Conservation (phyloP, 1,140 invertebrate species). For the Microplitis demolitor region DNA sequence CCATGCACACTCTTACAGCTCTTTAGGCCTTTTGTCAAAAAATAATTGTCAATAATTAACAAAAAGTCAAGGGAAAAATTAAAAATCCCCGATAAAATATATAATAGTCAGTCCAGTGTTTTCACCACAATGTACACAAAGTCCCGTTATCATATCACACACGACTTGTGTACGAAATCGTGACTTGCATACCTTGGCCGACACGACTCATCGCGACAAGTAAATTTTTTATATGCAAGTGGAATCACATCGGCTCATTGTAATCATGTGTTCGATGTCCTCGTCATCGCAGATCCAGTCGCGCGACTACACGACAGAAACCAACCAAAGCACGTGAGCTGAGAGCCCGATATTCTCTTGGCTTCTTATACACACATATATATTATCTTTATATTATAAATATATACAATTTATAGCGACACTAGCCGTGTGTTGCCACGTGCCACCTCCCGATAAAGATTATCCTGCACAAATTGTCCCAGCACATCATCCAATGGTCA, state of each 20-base stretch:
- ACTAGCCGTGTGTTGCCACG: constrained; percentile 2
- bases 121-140: too few species aligned
- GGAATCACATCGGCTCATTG: neutral
- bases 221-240: constrained; percentile 7
- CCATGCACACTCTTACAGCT: neutral
- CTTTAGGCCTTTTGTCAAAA: neutral
- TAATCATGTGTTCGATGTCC: neutral
- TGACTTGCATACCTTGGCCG: neutral
- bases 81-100: too few species aligned
- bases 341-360: constrained; percentile 15
- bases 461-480: neutral
- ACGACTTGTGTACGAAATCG: neutral
- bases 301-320: neutral
- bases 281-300: too few species aligned
- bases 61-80: too few species aligned
- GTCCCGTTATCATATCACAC: too few species aligned
- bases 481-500: neutral
- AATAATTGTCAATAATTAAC: too few species aligned
- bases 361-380: neutral
- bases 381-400: too few species aligned
- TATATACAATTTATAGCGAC: too few species aligned
- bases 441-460: neutral
- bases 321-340: constrained; percentile 11
- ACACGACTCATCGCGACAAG: neutral
- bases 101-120: too few species aligned